Evolutionary conservation across 2,113 vertebrate genomes (phyloP), one percentile per base, ranked within the genome.

Genomic region (Motacilla tschutschensis): DNA sequence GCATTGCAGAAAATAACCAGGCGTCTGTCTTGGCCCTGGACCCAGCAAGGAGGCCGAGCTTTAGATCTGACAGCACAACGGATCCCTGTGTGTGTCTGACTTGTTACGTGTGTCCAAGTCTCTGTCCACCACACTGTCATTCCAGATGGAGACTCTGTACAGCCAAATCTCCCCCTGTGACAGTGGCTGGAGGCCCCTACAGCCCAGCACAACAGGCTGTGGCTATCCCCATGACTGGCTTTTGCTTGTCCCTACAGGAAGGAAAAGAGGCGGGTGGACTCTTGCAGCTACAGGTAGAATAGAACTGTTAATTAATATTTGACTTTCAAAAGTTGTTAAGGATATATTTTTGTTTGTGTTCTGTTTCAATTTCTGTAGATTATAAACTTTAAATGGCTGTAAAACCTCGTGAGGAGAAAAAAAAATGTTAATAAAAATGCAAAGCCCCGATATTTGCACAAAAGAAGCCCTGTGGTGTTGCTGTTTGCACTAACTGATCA

Each of bases 281-380:
- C 80, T 82, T 91, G 93, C 87, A 89, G 93, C 93, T 93, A 94
- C 93, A 96, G 94, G 83, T 93, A 93, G 93, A 95, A 91, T 95
- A 96, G 95, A 95, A 94, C 95, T 85, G 92, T 94, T 95, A 95
- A 91, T 95, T 96, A 94, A 96, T 94, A 96, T 96, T 92, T 92
- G 95, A 97, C 95, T 97, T 95, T 87, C 81, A 93, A 48, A 95
- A 96, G 94, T 94, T 96, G 96, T 93, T 96, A 95, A 97, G 97
- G 96, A 97, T 97, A 97, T 97, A 96, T 98, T 97, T 97, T 97
- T 96, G 95, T 96, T 96, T 96, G 95, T 96, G 96, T 97, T 97
- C 91, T 83, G 96, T 98, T 97, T 94, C 92, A 95, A 95, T 87
- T 96, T 97, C 96, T 97, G 96, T 97, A 98, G 97, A 97, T 96